phyloP scores from a whole-genome alignment of 1,140 invertebrate species.

The Atopsyche davidsoni region DNA sequence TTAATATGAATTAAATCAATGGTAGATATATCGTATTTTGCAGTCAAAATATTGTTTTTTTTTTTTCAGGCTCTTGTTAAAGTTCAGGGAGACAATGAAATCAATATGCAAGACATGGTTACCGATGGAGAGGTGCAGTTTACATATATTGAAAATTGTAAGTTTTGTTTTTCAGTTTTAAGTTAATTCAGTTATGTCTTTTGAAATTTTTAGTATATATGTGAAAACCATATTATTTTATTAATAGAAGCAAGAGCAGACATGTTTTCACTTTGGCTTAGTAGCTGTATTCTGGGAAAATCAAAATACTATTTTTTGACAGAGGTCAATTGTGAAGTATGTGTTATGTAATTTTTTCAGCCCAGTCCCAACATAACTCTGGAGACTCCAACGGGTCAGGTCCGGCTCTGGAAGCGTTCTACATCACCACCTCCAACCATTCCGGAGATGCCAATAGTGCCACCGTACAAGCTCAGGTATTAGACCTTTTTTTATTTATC shows the following conservation, averaged over 20 bases:
- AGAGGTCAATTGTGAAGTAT: too few species aligned
- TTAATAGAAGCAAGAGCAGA: too few species aligned
- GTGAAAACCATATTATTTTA: too few species aligned
- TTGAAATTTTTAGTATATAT: too few species aligned
- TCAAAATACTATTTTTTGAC: too few species aligned
- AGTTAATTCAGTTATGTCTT: too few species aligned
- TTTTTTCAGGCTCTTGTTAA: slow-evolving; percentile 9
- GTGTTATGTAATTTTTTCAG: slow-evolving; percentile 12
- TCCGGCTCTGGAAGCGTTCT: slow-evolving; percentile 20
- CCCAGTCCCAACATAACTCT: slow-evolving; percentile 22
- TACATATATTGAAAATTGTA: slow-evolving; percentile 25
- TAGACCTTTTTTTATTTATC: too few species aligned
- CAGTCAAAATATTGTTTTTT: background rate
- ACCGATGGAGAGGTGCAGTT: slow-evolving; percentile 23
- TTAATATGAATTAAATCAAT: too few species aligned
- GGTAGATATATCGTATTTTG: background rate
- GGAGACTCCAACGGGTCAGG: slow-evolving; percentile 6
- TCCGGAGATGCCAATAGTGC: slow-evolving; percentile 16
- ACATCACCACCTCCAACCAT: slow-evolving; percentile 22
- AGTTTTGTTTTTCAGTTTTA: too few species aligned
- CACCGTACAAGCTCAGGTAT: slow-evolving; percentile 4
- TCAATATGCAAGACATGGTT: slow-evolving; percentile 13
- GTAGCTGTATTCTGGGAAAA: too few species aligned
- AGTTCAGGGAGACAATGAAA: slow-evolving; percentile 4
- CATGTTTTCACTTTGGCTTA: too few species aligned